Percentiles rank a stretch among this genome's conserved stretches.
Evolutionary conservation across 2,888 invertebrate genomes (phyloP).

Genomic region (Pseudococcus jackbeardsleyi): DNA sequence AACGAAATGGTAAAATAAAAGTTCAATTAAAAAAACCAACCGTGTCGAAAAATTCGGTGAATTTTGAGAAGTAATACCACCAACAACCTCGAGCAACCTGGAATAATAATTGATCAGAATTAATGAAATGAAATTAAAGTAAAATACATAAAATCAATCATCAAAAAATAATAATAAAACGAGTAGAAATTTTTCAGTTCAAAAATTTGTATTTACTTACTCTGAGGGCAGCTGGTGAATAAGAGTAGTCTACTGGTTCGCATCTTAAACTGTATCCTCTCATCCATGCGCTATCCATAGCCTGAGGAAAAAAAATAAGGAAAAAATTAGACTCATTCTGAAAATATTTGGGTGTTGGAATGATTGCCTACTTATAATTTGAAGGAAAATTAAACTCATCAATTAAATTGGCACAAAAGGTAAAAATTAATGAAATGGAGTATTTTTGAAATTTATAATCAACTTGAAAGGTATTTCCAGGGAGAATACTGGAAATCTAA

Average conservation of each 20-base stretch:
- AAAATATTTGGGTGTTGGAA: too few relatives aligned
- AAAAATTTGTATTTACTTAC: constrained; percentile 73
- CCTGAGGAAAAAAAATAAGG: constrained; percentile 71
- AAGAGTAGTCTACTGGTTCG: constrained; percentile 90
- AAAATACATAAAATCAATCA: too few relatives aligned
- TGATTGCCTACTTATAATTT: too few relatives aligned
- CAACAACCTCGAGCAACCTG: constrained; percentile 89
- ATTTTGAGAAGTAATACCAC: constrained; percentile 96
- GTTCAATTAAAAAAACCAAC: constrained; percentile 71
- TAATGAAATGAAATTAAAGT: not conserved
- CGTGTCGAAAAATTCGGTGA: constrained; percentile 93
- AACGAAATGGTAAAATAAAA: too few relatives aligned
- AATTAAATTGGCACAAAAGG: too few relatives aligned
- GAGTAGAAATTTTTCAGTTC: too few relatives aligned
- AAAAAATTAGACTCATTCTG: not conserved
- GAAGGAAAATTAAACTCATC: too few relatives aligned
- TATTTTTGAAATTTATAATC: too few relatives aligned
- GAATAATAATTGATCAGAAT: not conserved
- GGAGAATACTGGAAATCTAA: too few relatives aligned
- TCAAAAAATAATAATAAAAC: too few relatives aligned
- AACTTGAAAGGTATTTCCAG: too few relatives aligned
- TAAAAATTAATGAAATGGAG: too few relatives aligned
- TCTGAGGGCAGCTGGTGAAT: constrained; percentile 81
- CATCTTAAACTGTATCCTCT: constrained; percentile 89
- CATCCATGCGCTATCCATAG: constrained; percentile 82